Percentiles rank a stretch among this genome's conserved stretches.
phyloP scores from a whole-genome alignment of 2,113 vertebrate genomes.

The Scalopus aquaticus region DNA sequence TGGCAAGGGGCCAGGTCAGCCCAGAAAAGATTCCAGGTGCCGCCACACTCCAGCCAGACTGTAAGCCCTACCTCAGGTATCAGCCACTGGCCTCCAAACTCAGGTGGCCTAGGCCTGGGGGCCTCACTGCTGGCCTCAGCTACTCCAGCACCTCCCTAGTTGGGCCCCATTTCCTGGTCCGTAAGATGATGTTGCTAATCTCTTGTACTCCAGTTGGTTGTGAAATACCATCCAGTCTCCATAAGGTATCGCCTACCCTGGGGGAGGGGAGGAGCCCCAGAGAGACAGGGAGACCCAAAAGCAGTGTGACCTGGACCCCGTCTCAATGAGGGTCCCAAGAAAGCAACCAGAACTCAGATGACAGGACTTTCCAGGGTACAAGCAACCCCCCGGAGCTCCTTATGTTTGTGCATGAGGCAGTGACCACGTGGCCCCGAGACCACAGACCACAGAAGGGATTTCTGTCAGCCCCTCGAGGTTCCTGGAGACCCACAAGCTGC shows the following conservation, averaged over 20 bases:
- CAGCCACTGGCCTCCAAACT: background rate
- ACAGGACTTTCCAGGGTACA: background rate
- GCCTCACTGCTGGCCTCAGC: background rate
- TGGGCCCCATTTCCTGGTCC: background rate
- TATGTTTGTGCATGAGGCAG: background rate
- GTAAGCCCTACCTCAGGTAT: background rate
- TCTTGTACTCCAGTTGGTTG: background rate
- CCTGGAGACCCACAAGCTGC: background rate
- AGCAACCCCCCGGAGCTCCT: background rate
- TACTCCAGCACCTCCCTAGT: background rate
- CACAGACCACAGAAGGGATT: background rate
- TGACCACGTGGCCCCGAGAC: background rate
- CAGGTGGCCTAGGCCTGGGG: background rate
- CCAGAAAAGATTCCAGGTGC: background rate
- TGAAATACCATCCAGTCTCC: background rate
- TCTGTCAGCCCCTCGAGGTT: background rate
- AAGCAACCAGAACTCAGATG: background rate
- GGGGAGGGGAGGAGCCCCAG: background rate
- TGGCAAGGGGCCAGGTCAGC: background rate
- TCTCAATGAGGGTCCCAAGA: background rate
- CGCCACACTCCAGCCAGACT: background rate
- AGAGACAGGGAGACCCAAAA: background rate
- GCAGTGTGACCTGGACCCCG: background rate
- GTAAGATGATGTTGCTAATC: background rate
- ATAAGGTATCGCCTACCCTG: accelerated